These are phyloP conservation scores for Halcyon badia DNA, from an alignment of 2,797 vertebrate species.

Conservation along the genomic window DNA sequence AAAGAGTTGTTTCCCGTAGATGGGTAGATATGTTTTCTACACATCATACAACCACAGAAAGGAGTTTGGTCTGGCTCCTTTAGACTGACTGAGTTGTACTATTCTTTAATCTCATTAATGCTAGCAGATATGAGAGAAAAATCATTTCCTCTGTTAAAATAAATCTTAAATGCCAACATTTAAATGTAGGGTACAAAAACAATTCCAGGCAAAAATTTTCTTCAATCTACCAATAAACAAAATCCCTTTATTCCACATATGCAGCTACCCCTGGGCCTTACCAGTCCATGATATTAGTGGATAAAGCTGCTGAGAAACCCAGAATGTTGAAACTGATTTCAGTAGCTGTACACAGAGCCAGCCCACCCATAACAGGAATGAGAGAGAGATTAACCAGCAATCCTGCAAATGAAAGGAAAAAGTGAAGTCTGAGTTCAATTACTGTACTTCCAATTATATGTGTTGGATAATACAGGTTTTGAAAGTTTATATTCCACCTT, in stretches of 20 bases:
- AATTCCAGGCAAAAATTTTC: accelerated
- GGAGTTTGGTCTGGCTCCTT: neutral
- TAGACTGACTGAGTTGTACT: neutral
- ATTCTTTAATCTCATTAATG: neutral
- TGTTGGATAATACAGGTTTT: accelerated
- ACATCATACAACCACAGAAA: neutral
- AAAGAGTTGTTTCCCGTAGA: neutral
- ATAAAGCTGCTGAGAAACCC: slow-evolving; percentile 94
- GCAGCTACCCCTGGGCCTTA: slow-evolving; percentile 52
- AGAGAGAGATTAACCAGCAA: slow-evolving; percentile 94
- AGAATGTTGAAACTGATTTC: slow-evolving; percentile 96
- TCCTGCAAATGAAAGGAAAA: slow-evolving; percentile 77
- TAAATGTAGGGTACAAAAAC: accelerated
- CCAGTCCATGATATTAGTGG: slow-evolving; percentile 99
- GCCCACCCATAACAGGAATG: slow-evolving; percentile 92
- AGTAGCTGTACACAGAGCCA: slow-evolving; percentile 92
- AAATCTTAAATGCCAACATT: neutral
- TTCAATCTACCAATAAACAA: neutral
- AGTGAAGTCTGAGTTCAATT: neutral
- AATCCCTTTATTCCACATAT: accelerated
- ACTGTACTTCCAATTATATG: neutral
- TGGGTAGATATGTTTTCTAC: neutral
- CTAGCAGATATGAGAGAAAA: neutral
- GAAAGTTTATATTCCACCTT: neutral
- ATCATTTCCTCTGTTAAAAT: neutral